phyloP scores from a whole-genome alignment of 2,113 vertebrate species.

The Bubalus kerabau region DNA sequence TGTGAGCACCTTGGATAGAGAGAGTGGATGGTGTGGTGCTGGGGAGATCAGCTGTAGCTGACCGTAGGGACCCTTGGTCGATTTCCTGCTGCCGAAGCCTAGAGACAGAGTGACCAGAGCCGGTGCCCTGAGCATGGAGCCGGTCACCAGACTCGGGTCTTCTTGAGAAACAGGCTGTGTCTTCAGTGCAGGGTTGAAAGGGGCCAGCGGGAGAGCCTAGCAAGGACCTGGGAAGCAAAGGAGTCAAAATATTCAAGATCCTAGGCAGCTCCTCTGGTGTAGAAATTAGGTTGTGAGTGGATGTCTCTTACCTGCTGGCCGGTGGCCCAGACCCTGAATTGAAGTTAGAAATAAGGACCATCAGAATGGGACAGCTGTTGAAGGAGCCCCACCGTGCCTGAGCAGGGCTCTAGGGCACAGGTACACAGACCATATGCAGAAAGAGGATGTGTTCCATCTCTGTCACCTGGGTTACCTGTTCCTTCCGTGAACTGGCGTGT shows the following conservation, averaged over 20 bases:
- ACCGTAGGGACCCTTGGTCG: rapidly evolving
- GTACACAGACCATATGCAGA: background rate
- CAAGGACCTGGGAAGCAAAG: background rate
- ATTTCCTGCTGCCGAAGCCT: background rate
- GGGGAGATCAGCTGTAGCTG: background rate
- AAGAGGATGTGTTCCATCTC: rapidly evolving
- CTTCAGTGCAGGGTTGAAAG: background rate
- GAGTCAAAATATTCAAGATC: background rate
- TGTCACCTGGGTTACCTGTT: background rate
- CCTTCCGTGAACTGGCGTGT: background rate
- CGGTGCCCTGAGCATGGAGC: background rate
- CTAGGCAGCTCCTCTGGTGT: background rate
- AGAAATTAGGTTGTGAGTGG: background rate
- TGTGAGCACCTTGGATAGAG: background rate
- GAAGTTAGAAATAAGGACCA: background rate
- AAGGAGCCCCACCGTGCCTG: background rate
- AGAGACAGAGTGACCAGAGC: background rate
- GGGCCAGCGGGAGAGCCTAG: background rate
- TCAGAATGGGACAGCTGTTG: background rate
- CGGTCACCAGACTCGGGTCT: background rate
- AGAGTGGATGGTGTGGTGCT: background rate
- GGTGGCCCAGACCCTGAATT: background rate
- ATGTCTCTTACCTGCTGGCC: background rate
- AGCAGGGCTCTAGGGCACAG: rapidly evolving
- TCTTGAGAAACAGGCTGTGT: background rate